Conservation (phyloP, 2,888 invertebrate genomes). For the Zaprionus bogoriensis region DNA sequence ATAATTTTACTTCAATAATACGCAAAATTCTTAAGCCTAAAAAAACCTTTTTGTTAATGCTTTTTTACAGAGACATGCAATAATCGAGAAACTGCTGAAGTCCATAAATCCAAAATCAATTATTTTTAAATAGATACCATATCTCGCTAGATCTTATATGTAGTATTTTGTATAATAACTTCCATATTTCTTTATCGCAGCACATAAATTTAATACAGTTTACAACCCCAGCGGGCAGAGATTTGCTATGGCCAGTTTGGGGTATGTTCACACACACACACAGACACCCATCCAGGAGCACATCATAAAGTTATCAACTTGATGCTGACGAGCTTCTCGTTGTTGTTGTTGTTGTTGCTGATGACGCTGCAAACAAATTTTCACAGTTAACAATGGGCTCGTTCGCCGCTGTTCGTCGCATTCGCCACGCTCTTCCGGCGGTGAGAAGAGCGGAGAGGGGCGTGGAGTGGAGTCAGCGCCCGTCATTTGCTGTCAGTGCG, state of each 20-base stretch:
- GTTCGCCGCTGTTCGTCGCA: constrained; percentile 33
- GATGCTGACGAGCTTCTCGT: constrained; percentile 61
- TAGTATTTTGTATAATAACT: background rate
- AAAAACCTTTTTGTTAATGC: too few relatives aligned
- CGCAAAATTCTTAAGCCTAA: too few relatives aligned
- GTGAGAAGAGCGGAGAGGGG: background rate
- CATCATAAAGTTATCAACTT: constrained; percentile 70
- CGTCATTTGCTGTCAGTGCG: constrained; percentile 56
- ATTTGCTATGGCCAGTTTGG: constrained; percentile 37
- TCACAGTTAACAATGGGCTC: constrained; percentile 61
- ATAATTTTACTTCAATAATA: too few relatives aligned
- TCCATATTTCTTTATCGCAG: background rate
- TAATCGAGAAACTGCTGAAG: too few relatives aligned
- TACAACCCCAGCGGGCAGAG: background rate
- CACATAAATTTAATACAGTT: background rate
- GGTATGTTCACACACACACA: constrained; percentile 12
- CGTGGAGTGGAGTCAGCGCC: constrained; percentile 42
- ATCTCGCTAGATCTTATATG: background rate
- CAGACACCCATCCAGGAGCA: background rate
- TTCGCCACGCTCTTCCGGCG: constrained; percentile 59
- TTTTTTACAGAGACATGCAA: too few relatives aligned
- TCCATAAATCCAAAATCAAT: background rate
- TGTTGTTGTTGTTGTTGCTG: constrained; percentile 49
- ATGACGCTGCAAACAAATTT: constrained; percentile 82
- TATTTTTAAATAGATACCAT: too few relatives aligned